Conservation (phyloP, 2,113 vertebrate genomes). For the Pelodiscus sinensis region DNA sequence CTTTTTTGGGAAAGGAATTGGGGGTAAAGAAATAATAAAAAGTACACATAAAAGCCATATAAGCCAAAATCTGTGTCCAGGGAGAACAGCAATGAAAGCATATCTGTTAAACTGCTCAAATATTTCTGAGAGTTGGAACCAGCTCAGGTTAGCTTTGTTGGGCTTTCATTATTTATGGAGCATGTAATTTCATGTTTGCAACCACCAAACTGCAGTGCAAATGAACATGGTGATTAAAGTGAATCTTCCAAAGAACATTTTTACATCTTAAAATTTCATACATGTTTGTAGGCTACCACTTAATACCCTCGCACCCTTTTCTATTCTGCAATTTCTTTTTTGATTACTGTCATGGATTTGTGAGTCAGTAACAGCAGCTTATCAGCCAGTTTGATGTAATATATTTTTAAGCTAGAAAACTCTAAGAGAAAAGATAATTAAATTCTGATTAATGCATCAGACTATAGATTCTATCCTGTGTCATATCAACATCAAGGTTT, state of each 20-base stretch:
- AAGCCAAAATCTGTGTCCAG: neutral
- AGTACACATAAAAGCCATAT: neutral
- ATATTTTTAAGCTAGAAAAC: neutral
- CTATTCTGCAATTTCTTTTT: neutral
- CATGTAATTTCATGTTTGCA: neutral
- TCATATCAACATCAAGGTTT: accelerated
- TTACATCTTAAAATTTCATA: neutral
- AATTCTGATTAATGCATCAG: neutral
- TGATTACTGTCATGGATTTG: neutral
- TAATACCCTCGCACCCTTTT: neutral
- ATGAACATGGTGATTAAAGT: neutral
- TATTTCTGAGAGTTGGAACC: neutral
- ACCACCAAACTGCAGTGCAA: neutral
- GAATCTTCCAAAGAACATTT: constrained; percentile 10
- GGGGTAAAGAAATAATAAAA: neutral
- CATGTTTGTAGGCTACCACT: neutral
- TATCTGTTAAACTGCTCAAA: neutral
- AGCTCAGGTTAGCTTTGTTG: neutral
- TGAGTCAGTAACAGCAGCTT: neutral
- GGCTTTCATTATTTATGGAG: neutral
- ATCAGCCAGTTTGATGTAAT: neutral
- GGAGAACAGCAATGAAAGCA: neutral
- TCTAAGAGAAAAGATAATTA: neutral
- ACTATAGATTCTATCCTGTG: neutral
- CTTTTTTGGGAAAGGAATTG: neutral